Conservation (phyloP, 2,113 vertebrate species). For the Daubentonia madagascariensis region DNA sequence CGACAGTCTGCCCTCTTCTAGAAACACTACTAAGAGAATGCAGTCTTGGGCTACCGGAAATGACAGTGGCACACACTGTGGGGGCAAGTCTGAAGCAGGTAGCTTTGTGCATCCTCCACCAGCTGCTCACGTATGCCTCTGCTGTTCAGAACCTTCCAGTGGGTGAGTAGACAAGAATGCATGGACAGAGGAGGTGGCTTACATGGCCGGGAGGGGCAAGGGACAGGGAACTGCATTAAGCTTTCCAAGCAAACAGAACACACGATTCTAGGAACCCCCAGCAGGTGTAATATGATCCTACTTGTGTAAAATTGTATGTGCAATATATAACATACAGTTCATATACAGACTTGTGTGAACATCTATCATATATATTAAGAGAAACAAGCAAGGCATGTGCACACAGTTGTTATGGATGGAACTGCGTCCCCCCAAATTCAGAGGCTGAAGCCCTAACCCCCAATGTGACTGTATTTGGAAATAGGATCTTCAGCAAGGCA, state of each 20-base stretch:
- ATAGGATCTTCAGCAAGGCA: background rate
- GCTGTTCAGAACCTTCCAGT: background rate
- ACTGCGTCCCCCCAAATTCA: background rate
- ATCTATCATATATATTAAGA: no score
- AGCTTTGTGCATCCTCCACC: background rate
- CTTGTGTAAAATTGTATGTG: background rate
- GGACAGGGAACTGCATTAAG: background rate
- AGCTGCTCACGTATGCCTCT: background rate
- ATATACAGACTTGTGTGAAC: fast-evolving
- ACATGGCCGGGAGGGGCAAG: fast-evolving
- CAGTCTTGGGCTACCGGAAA: background rate
- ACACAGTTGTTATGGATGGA: background rate
- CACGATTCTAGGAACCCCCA: background rate
- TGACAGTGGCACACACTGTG: background rate
- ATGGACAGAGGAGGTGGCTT: background rate
- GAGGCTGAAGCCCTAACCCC: background rate
- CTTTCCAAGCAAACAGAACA: background rate
- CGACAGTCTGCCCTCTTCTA: background rate
- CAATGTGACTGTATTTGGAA: background rate
- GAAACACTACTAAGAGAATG: background rate
- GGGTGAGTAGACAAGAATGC: background rate
- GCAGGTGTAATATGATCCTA: background rate
- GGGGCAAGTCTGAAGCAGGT: background rate
- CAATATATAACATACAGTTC: no score
- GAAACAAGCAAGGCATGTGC: fast-evolving